Percentiles rank a stretch among this genome's conserved stretches.
phyloP scores from a whole-genome alignment of 2,797 vertebrate species.

The Gymnothorax javanicus region DNA sequence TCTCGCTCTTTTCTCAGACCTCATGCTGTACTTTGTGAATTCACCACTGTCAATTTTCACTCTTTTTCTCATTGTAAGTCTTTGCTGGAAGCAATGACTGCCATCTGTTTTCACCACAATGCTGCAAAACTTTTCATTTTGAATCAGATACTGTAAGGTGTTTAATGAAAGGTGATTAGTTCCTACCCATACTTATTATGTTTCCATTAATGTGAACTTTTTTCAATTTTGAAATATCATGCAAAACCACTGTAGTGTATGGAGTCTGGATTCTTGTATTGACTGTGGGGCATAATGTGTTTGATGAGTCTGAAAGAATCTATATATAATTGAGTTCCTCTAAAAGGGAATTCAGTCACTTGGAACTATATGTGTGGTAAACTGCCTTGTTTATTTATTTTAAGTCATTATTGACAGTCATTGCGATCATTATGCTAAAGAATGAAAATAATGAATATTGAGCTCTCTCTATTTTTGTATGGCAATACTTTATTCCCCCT shows the following conservation, averaged over 20 bases:
- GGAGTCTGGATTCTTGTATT: not conserved
- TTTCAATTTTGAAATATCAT: not conserved
- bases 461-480: conserved; percentile 72
- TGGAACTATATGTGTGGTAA: not conserved
- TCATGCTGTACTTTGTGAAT: not conserved
- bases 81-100: not conserved
- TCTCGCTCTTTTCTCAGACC: not conserved
- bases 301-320: not conserved
- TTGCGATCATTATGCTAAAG: conserved; percentile 45
- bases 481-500: conserved; percentile 39
- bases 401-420: not conserved
- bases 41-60: not conserved
- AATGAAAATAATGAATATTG: conserved; percentile 61
- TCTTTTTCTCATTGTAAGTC: not conserved
- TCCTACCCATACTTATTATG: not conserved
- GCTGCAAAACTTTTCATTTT: not conserved
- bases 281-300: not conserved
- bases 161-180: not conserved
- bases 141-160: not conserved
- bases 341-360: not conserved
- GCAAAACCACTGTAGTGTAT: not conserved
- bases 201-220: not conserved
- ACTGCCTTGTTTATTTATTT: conserved; percentile 4
- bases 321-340: not conserved
- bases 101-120: not conserved